These are phyloP conservation scores for Mesoclemmys tuberculata DNA, from an alignment of 2,113 vertebrate species.

Conservation along the genomic window DNA sequence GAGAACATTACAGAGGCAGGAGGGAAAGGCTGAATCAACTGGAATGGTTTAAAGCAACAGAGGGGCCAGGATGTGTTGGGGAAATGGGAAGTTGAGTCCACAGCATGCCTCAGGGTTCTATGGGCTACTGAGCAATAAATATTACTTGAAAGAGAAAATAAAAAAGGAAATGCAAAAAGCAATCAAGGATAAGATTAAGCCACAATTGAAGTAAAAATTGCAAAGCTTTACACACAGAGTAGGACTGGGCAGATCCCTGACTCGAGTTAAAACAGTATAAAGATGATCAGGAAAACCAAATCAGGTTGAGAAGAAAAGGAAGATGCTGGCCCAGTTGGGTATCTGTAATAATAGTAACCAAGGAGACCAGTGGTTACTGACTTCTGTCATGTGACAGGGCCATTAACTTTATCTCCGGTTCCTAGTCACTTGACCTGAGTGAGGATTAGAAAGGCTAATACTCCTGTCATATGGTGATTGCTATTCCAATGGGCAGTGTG, in stretches of 20 bases:
- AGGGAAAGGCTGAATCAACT: background rate
- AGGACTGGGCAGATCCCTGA: background rate
- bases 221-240: background rate
- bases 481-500: background rate
- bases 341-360: background rate
- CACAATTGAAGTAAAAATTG: background rate
- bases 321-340: background rate
- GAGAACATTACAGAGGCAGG: background rate
- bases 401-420: background rate
- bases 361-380: accelerated
- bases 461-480: background rate
- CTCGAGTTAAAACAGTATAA: background rate
- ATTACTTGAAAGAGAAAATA: conserved; percentile 45
- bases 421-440: background rate
- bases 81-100: conserved; percentile 26
- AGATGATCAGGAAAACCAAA: background rate
- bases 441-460: background rate
- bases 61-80: conserved; percentile 13
- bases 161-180: conserved; percentile 42
- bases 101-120: background rate
- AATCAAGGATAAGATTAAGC: conserved; percentile 28
- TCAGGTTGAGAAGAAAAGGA: background rate
- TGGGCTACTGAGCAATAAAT: conserved; percentile 42
- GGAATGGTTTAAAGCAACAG: background rate
- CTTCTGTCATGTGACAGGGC: background rate